Conservation (phyloP, 2,888 invertebrate species). For the Digitonthophagus gazella region DNA sequence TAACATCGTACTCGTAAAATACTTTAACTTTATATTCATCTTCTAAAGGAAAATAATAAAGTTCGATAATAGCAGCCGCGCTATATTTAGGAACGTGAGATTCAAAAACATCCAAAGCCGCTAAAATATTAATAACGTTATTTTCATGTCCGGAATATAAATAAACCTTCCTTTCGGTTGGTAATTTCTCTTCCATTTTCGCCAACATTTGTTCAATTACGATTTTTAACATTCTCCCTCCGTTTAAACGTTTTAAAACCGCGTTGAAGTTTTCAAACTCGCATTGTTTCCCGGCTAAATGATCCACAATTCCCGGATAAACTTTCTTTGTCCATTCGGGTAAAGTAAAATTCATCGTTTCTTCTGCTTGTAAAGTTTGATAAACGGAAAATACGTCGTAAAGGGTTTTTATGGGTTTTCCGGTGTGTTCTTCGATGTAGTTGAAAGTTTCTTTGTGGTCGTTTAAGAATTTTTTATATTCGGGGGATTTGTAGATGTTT, state of each 20-base stretch:
- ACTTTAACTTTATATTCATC: constrained; percentile 44
- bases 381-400: constrained; percentile 41
- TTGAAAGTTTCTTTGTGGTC: constrained; percentile 36
- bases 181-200: constrained; percentile 34
- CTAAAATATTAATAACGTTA: constrained; percentile 55
- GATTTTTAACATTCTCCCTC: constrained; percentile 48
- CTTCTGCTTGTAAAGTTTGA: constrained; percentile 46
- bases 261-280: constrained; percentile 48
- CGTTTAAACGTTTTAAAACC: constrained; percentile 48
- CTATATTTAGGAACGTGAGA: constrained; percentile 49
- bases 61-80: constrained; percentile 44
- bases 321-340: constrained; percentile 51
- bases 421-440: constrained; percentile 40
- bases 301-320: constrained; percentile 44
- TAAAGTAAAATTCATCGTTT: constrained; percentile 45
- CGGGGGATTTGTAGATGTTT: constrained; percentile 37
- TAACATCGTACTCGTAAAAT: constrained; percentile 40
- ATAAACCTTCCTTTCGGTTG: constrained; percentile 46
- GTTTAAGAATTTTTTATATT: constrained; percentile 36
- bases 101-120: constrained; percentile 52
- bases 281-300: constrained; percentile 47
- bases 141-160: constrained; percentile 59
- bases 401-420: constrained; percentile 37
- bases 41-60: constrained; percentile 38
- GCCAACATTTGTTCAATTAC: constrained; percentile 41